These are phyloP conservation scores for Otolemur garnettii DNA, from an alignment of 2,113 vertebrate genomes.

Conservation along the genomic window DNA sequence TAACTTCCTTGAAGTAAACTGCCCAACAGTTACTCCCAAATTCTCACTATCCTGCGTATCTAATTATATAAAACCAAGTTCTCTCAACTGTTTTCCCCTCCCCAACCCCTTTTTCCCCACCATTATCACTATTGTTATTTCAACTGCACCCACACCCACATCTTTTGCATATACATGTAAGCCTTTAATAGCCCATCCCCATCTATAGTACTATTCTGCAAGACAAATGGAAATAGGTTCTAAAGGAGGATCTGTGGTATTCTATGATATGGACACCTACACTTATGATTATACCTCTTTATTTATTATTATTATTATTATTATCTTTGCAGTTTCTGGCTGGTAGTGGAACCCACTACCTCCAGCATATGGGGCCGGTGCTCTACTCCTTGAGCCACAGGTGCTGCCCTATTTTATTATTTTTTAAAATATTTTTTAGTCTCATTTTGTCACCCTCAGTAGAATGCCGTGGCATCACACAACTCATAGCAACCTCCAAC, in stretches of 20 bases:
- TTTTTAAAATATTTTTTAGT: too few species aligned
- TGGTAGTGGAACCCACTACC: too few species aligned
- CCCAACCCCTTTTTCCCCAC: background rate
- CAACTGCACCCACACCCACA: background rate
- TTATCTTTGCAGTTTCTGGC: too few species aligned
- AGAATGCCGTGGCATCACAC: too few species aligned
- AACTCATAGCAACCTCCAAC: too few species aligned
- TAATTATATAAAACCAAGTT: background rate
- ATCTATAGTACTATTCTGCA: background rate
- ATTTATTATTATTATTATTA: too few species aligned
- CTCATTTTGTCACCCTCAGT: too few species aligned
- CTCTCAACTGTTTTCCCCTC: background rate
- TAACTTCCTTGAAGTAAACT: background rate
- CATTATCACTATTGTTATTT: too few species aligned
- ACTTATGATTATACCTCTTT: too few species aligned
- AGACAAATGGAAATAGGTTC: background rate
- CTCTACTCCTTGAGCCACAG: too few species aligned
- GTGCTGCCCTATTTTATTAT: too few species aligned
- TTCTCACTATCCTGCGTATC: background rate
- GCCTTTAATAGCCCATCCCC: background rate
- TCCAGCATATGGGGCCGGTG: too few species aligned
- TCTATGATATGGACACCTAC: background rate
- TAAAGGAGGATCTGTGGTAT: background rate
- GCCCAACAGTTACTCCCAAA: background rate
- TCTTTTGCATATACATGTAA: background rate